These are phyloP conservation scores for Arctocebus calabarensis DNA, from an alignment of 2,797 vertebrate genomes.

Conservation along the genomic window DNA sequence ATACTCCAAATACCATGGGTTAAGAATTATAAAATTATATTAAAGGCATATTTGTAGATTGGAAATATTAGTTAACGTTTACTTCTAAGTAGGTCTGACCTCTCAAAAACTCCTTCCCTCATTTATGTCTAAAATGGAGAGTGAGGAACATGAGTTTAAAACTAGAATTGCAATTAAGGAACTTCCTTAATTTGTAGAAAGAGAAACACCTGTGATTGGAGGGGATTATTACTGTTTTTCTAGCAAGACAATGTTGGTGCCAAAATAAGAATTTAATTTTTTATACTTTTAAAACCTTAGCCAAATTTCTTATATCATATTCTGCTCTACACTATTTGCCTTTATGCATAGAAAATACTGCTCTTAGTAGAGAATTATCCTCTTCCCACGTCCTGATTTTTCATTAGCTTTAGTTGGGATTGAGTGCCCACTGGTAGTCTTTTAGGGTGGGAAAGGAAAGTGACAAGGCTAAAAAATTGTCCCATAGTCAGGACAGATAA, in stretches of 20 bases:
- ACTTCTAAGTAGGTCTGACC: constrained; percentile 20
- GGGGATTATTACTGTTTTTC: neutral
- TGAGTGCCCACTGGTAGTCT: neutral
- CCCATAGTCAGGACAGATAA: constrained; percentile 62
- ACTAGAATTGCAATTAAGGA: neutral
- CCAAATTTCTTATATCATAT: neutral
- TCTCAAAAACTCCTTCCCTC: neutral
- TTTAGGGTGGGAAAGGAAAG: constrained; percentile 28
- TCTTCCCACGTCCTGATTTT: neutral
- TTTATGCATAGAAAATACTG: neutral
- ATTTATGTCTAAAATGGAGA: constrained; percentile 42
- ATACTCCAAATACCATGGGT: neutral
- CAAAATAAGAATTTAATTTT: constrained; percentile 52
- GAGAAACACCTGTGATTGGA: constrained; percentile 8
- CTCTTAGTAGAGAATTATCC: neutral
- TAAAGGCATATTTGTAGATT: constrained; percentile 29
- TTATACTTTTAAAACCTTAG: neutral
- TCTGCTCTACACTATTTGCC: neutral
- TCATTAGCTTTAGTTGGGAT: constrained; percentile 20
- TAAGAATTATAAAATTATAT: constrained; percentile 29
- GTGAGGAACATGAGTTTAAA: constrained; percentile 39
- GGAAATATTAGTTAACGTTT: constrained; percentile 14
- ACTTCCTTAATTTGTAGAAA: constrained; percentile 49
- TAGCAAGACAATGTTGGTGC: neutral
- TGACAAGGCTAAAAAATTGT: neutral